A percentile compares a stretch with the other conserved stretches of the same genome.
phyloP scores from a whole-genome alignment of 2,888 invertebrate species.

The Cephonodes hylas region DNA sequence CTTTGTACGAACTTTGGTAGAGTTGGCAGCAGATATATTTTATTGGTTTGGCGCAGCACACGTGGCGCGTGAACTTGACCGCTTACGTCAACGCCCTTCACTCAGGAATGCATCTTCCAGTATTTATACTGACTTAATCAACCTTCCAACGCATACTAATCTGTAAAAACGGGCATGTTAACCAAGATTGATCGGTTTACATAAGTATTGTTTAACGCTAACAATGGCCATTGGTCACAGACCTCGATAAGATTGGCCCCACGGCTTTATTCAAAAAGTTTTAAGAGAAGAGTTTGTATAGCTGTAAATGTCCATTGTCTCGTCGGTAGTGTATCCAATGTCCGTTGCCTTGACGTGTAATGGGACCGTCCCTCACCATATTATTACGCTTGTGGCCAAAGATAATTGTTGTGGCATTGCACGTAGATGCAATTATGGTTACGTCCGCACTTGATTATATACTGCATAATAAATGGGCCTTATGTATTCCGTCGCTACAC shows the following conservation, averaged over 20 bases:
- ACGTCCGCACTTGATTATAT: constrained; percentile 39
- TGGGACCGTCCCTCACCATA: constrained; percentile 38
- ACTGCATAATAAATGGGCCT: constrained; percentile 23
- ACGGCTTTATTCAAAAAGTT: not conserved
- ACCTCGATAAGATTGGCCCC: not conserved
- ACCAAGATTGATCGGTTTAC: no score
- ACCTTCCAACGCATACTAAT: not conserved
- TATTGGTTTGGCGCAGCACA: constrained; percentile 28
- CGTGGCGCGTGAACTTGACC: constrained; percentile 49
- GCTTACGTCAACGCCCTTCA: constrained; percentile 18
- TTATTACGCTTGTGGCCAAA: constrained; percentile 62
- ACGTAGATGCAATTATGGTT: constrained; percentile 62
- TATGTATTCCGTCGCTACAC: constrained; percentile 1
- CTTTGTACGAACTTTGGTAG: not conserved
- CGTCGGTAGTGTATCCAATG: constrained; percentile 16
- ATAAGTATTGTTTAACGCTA: no score
- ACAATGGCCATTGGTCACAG: not conserved
- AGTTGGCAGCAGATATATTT: constrained; percentile 19
- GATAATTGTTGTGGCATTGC: constrained; percentile 69
- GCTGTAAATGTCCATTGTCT: not conserved
- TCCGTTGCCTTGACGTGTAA: constrained; percentile 53
- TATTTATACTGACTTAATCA: not conserved
- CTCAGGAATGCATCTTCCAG: not conserved
- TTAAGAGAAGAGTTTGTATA: no score
- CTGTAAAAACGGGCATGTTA: not conserved